Evolutionary conservation across 2,113 vertebrate genomes (phyloP).

Genomic region (Hippocampus zosterae): DNA sequence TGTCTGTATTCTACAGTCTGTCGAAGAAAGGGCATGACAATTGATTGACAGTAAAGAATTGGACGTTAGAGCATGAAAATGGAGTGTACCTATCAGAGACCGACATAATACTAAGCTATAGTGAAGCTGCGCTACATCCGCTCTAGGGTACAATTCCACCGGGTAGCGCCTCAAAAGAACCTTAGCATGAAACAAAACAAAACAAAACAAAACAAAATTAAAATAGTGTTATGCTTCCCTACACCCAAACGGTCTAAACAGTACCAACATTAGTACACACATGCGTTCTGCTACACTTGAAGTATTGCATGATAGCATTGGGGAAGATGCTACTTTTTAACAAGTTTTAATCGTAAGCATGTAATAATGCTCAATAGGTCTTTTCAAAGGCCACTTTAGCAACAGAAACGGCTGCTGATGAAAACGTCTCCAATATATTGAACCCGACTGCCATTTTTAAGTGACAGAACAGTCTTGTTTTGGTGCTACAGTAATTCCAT

Average conservation of each 20-base stretch:
- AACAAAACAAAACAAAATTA: neutral
- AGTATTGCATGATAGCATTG: constrained; percentile 4
- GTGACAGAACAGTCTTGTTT: constrained; percentile 37
- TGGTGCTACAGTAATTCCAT: constrained; percentile 35
- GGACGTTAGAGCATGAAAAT: neutral
- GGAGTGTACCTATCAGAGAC: neutral
- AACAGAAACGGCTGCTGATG: constrained; percentile 37
- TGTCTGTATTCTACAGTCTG: neutral
- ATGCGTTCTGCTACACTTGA: neutral
- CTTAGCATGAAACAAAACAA: neutral
- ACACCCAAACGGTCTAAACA: neutral
- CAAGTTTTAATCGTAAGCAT: constrained; percentile 4
- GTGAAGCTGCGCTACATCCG: neutral
- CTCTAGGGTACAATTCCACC: neutral
- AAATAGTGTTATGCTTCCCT: neutral
- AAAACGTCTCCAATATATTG: constrained; percentile 24
- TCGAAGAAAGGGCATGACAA: neutral
- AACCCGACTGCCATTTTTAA: constrained; percentile 34
- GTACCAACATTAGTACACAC: neutral
- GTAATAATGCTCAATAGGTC: constrained; percentile 12
- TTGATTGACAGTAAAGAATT: neutral
- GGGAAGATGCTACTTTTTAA: constrained; percentile 5
- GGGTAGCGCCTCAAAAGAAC: neutral
- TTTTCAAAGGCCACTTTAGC: constrained; percentile 51
- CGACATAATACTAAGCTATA: neutral